Evolutionary conservation across 2,888 invertebrate genomes (phyloP).

Genomic region (Melinaea marsaeus): DNA sequence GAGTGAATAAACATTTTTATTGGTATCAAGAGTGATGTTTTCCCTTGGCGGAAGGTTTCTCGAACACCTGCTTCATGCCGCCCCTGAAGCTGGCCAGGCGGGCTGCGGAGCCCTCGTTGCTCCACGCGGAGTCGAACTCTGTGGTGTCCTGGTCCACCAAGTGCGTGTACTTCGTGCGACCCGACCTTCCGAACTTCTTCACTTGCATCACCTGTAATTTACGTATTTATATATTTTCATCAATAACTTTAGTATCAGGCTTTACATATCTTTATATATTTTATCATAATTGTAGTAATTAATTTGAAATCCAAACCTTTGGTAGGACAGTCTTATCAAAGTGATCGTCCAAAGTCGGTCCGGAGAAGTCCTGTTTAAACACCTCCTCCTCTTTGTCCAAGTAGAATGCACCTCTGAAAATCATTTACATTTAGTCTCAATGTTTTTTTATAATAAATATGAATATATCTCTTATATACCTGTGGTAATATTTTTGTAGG

Average conservation of each 20-base stretch:
- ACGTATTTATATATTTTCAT: background rate
- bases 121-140: slow-evolving; percentile 98
- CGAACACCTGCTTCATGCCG: slow-evolving; percentile 95
- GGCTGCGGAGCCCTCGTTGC: slow-evolving; percentile 84
- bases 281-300: background rate
- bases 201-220: slow-evolving; percentile 94
- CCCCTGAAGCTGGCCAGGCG: slow-evolving; percentile 85
- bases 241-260: background rate
- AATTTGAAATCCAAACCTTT: slow-evolving; percentile 75
- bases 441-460: background rate
- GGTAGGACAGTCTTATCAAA: slow-evolving; percentile 99
- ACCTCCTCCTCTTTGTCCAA: slow-evolving; percentile 95
- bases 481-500: slow-evolving; percentile 99
- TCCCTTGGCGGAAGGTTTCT: slow-evolving; percentile 84
- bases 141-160: slow-evolving; percentile 99
- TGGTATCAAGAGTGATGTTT: slow-evolving; percentile 38
- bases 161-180: slow-evolving; percentile 99
- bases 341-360: slow-evolving; percentile 98
- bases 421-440: too few species aligned
- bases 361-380: slow-evolving; percentile 94
- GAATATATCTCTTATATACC: slow-evolving; percentile 41
- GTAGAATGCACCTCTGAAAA: slow-evolving; percentile 94
- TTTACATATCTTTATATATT: too few species aligned
- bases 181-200: slow-evolving; percentile 99
- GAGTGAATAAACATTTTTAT: background rate